A percentile compares a stretch with the other conserved stretches of the same genome.
Conservation (phyloP, 2,888 invertebrate genomes). For the Parasteatoda lunata region DNA sequence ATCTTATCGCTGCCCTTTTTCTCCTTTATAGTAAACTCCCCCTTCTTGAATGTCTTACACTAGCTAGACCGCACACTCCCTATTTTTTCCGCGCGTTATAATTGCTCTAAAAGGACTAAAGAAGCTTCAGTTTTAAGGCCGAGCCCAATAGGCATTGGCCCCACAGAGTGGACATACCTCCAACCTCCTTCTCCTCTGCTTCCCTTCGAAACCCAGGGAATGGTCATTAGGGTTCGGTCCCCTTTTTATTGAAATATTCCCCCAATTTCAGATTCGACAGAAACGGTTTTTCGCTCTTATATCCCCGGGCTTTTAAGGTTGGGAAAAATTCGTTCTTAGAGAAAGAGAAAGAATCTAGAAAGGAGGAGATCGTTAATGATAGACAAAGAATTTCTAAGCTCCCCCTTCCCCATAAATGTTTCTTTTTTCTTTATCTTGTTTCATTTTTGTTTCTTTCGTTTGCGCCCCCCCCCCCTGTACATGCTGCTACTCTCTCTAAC, state of each 20-base stretch:
- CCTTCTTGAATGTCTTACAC: slow-evolving; percentile 6
- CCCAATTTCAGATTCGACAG: slow-evolving; percentile 24
- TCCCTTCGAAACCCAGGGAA: slow-evolving; percentile 6
- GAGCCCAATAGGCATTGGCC: neutral
- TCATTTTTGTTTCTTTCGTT: slow-evolving; percentile 19
- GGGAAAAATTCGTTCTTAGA: neutral
- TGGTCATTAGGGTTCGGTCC: slow-evolving; percentile 45
- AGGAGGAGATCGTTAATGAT: neutral
- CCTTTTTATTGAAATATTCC: slow-evolving; percentile 48
- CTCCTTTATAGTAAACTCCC: neutral
- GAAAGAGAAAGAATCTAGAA: neutral
- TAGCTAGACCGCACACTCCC: slow-evolving; percentile 28
- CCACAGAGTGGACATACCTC: slow-evolving; percentile 22
- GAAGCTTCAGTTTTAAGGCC: neutral
- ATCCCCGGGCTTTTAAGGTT: slow-evolving; percentile 48
- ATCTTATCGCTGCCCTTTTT: slow-evolving; percentile 11
- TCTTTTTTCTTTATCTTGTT: neutral
- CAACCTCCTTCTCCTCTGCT: slow-evolving; percentile 10
- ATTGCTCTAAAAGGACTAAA: slow-evolving; percentile 35
- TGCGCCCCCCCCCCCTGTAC: slow-evolving; percentile 1
- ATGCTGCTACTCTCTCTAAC: neutral
- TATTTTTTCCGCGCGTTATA: slow-evolving; percentile 22
- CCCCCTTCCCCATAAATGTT: neutral
- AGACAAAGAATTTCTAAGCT: neutral
- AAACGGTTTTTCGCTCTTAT: slow-evolving; percentile 12